A percentile compares a stretch with the other conserved stretches of the same genome.
Evolutionary conservation across 2,113 vertebrate genomes (phyloP).

Genomic region (Ciconia boyciana): DNA sequence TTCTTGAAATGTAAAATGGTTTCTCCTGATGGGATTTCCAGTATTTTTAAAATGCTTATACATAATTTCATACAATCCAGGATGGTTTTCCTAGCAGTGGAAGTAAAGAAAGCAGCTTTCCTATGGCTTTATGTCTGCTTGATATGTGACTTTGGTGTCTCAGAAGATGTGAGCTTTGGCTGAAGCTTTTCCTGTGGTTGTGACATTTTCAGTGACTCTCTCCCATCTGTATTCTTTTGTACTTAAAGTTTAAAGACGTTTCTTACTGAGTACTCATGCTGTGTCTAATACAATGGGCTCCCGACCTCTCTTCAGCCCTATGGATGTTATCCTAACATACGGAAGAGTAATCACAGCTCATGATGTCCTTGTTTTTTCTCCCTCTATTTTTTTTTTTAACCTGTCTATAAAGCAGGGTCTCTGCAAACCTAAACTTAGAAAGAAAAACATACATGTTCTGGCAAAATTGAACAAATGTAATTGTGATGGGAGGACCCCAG

Average conservation of each 20-base stretch:
- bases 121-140: background rate
- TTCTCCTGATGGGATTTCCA: background rate
- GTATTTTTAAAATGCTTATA: background rate
- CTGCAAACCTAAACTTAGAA: background rate
- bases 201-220: background rate
- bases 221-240: background rate
- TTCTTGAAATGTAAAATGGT: background rate
- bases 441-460: background rate
- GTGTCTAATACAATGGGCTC: background rate
- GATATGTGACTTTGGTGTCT: background rate
- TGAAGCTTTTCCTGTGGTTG: background rate
- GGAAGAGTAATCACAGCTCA: background rate
- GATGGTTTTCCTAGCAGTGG: background rate
- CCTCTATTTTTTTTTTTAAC: background rate
- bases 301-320: background rate
- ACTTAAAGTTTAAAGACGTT: background rate
- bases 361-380: background rate
- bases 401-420: background rate
- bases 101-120: background rate
- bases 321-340: background rate
- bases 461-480: background rate
- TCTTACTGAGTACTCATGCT: background rate
- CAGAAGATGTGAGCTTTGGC: background rate
- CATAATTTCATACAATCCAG: background rate
- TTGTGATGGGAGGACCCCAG: background rate